phyloP scores from a whole-genome alignment of 2,797 vertebrate genomes.

The Mormyrus hasselquistii region DNA sequence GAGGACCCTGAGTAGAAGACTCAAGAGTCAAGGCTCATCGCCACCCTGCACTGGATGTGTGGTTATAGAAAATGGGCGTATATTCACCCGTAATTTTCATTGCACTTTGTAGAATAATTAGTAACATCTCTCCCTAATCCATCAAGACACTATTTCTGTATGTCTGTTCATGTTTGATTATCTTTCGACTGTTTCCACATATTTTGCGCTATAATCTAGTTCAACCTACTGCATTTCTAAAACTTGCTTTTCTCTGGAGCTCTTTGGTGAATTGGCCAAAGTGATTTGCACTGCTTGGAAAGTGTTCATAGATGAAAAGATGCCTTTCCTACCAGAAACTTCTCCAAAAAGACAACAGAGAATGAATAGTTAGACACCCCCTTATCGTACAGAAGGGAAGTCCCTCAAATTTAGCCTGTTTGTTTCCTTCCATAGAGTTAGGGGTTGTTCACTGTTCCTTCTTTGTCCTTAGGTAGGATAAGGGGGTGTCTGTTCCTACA shows the following conservation, averaged over 20 bases:
- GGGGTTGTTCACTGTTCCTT: not conserved
- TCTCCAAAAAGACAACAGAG: not conserved
- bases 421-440: not conserved
- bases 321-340: not conserved
- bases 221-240: not conserved
- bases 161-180: not conserved
- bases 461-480: not conserved
- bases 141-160: not conserved
- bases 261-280: too few species aligned
- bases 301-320: not conserved
- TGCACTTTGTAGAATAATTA: not conserved
- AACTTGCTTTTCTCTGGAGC: not conserved
- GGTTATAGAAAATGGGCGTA: not conserved
- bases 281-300: not conserved
- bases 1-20: not conserved
- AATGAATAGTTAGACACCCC: not conserved
- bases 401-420: not conserved
- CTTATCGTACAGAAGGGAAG: too few species aligned
- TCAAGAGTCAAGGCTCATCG: not conserved
- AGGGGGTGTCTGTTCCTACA: not conserved
- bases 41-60: not conserved
- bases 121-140: not conserved
- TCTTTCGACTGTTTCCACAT: not conserved
- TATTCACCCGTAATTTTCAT: not conserved
- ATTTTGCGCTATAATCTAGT: not conserved